These are phyloP conservation scores for Magallana gigas DNA, from an alignment of 1,140 invertebrate genomes.

Conservation along the genomic window DNA sequence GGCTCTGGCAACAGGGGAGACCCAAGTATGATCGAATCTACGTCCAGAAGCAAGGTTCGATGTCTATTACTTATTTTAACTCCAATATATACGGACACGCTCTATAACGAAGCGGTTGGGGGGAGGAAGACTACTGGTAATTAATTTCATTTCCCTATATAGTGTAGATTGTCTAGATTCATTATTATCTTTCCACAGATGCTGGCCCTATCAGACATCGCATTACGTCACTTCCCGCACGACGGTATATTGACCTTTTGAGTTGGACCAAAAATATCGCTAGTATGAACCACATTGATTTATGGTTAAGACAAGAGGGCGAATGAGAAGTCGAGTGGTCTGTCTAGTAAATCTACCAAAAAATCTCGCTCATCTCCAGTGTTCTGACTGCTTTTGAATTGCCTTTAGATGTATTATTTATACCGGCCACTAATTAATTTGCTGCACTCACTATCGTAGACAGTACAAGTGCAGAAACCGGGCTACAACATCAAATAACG, in stretches of 20 bases:
- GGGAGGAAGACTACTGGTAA: not conserved
- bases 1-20: not conserved
- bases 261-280: not conserved
- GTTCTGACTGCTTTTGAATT: not conserved
- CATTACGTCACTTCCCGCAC: not conserved
- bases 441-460: not conserved
- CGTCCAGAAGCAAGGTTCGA: not conserved
- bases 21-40: not conserved
- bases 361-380: not conserved
- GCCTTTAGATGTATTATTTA: constrained; percentile 16
- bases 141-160: not conserved
- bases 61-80: not conserved
- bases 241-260: not conserved
- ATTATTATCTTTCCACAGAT: not conserved
- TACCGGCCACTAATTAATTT: constrained; percentile 16
- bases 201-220: not conserved
- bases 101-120: not conserved
- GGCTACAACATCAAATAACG: too few relatives aligned
- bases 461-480: too few relatives aligned
- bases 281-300: too few relatives aligned
- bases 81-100: not conserved
- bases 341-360: not conserved
- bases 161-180: not conserved
- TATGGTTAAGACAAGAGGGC: too few relatives aligned
- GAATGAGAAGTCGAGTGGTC: too few relatives aligned